Evolutionary conservation across 2,797 vertebrate genomes (phyloP).

Genomic region (Sebastes alutus): DNA sequence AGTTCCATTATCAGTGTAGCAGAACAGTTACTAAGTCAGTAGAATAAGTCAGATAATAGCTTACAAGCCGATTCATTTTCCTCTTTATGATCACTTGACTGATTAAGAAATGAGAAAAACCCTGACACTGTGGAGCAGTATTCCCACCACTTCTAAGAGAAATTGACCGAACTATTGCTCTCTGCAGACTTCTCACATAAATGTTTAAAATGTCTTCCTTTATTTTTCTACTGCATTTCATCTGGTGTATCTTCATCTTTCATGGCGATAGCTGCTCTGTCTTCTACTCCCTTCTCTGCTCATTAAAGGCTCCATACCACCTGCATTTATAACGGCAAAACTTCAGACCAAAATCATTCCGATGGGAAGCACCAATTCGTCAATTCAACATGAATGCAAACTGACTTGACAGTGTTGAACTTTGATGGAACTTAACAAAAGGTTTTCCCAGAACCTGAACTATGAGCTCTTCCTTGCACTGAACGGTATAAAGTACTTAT

Average conservation of each 20-base stretch:
- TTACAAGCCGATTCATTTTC: fast-evolving
- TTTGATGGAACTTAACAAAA: background rate
- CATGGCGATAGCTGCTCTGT: background rate
- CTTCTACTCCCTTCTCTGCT: background rate
- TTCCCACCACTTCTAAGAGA: too few relatives aligned
- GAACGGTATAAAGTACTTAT: background rate
- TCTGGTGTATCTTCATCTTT: background rate
- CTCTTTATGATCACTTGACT: too few relatives aligned
- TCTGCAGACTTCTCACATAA: fast-evolving
- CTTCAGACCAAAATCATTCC: background rate
- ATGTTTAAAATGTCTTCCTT: background rate
- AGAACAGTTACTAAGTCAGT: background rate
- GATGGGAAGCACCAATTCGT: background rate
- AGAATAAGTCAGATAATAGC: background rate
- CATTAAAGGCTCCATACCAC: background rate
- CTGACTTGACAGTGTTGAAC: background rate
- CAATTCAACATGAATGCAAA: background rate
- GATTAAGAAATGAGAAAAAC: too few relatives aligned
- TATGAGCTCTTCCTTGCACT: fast-evolving
- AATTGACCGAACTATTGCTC: too few relatives aligned
- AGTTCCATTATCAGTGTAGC: background rate
- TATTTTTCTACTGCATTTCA: background rate
- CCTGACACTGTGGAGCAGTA: too few relatives aligned
- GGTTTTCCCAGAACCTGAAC: background rate
- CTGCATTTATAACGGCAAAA: background rate